Base-by-base conservation (phyloP, 2,888 invertebrate genomes). In the Mylabris sibirica region DNA sequence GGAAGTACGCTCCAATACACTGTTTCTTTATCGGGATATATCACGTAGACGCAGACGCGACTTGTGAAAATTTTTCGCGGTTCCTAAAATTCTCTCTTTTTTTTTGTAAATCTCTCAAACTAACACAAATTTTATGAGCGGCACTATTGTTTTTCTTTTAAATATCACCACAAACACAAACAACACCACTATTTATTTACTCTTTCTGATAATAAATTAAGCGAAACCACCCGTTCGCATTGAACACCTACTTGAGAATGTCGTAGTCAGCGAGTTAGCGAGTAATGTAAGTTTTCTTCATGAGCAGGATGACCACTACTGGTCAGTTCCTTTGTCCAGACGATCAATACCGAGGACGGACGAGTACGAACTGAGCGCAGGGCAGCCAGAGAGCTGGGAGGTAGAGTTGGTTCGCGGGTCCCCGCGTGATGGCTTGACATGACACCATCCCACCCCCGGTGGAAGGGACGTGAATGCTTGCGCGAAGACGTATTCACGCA, bases 361-460 rank as follows among this genome's bases (percentile, higher is more conserved):
- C 83, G 79, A 80, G 76, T 80, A 78, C 78, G 80, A 76, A 82
- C 81, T 81, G 83, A 82, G 82, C 81, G 82, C 80, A 79, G 82
- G 78, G 79, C 78, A 76, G 74, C 74, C 69, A 70, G 65, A 70
- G 65, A 65, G 73, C 70, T 35, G 72, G 77, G 79, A 24, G 30
- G 61, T 59, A 64, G 67, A 73, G 77, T 74, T 72, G 74, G 80
- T 79, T 82, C 82, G 83, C 82, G 82, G 80, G 79, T 79, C 83
- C 81, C 83, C 83, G 83, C 82, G 83, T 85, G 85, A 86, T 82
- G 85, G 85, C 86, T 85, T 87, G 87, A 88, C 88, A 88, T 88
- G 88, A 88, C 88, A 84, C 88, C 86, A 88, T 87, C 87, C 87
- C 85, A 83, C 82, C 82, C 84, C 87, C 85, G 85, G 86, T 85